Percentiles rank a stretch among this genome's conserved stretches.
Conservation (phyloP, 2,797 vertebrate genomes). For the Cynodonichthys magdalenae region DNA sequence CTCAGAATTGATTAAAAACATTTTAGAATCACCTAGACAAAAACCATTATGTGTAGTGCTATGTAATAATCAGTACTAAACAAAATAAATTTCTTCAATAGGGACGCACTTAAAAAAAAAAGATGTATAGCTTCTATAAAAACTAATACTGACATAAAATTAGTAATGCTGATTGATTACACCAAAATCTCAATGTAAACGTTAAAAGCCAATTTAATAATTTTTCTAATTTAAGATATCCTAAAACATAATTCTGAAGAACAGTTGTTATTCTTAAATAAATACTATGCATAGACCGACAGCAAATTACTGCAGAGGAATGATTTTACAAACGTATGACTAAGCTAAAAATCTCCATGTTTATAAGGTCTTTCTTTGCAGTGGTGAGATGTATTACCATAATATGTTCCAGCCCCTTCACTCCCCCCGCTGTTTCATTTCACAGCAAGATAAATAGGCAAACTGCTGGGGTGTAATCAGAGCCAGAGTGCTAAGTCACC, state of each 20-base stretch:
- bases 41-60: too few relatives aligned
- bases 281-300: constrained; percentile 6
- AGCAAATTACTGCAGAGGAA: constrained; percentile 22
- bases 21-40: too few relatives aligned
- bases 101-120: too few relatives aligned
- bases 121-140: too few relatives aligned
- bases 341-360: constrained; percentile 30
- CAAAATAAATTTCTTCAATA: too few relatives aligned
- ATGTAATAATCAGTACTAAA: too few relatives aligned
- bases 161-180: too few relatives aligned
- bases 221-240: not conserved
- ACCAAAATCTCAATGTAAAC: not conserved
- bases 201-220: too few relatives aligned
- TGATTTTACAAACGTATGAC: constrained; percentile 21
- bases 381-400: constrained; percentile 42
- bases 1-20: too few relatives aligned
- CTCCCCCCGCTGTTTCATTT: constrained; percentile 33
- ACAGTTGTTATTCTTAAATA: constrained; percentile 2
- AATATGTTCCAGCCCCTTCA: constrained; percentile 32
- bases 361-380: constrained; percentile 29
- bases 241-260: constrained; percentile 2
- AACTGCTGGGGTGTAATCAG: constrained; percentile 63
- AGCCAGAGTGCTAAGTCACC: constrained; percentile 52
- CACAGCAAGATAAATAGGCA: constrained; percentile 53
- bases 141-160: too few relatives aligned